Conservation (phyloP, 1,140 invertebrate species). For the Parasteatoda tepidariorum region DNA sequence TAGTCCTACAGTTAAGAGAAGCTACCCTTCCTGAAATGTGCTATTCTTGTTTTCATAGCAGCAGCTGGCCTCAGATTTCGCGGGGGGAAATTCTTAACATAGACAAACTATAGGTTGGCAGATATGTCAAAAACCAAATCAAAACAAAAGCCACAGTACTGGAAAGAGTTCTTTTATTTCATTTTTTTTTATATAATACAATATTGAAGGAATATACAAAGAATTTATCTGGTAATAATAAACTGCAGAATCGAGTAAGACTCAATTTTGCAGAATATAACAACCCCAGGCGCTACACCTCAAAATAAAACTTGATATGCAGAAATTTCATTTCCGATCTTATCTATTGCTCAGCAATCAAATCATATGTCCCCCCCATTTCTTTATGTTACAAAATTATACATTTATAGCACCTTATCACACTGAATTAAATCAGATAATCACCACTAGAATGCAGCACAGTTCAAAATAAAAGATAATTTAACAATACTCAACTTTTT, state of each 20-base stretch:
- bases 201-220: constrained; percentile 56
- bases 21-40: too few species aligned
- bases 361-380: too few species aligned
- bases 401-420: constrained; percentile 54
- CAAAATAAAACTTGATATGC: constrained; percentile 58
- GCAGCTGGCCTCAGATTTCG: too few species aligned
- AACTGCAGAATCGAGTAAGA: constrained; percentile 43
- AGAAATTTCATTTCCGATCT: constrained; percentile 34
- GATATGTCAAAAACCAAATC: too few species aligned
- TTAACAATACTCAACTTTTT: too few species aligned
- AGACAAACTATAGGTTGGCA: too few species aligned
- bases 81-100: too few species aligned
- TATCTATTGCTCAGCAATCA: constrained; percentile 52
- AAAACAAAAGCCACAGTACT: constrained; percentile 24
- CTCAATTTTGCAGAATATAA: constrained; percentile 38
- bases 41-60: too few species aligned
- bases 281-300: constrained; percentile 49
- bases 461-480: too few species aligned
- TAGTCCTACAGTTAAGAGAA: too few species aligned
- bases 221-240: constrained; percentile 44
- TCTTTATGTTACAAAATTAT: constrained; percentile 32
- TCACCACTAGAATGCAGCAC: background rate
- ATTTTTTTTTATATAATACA: constrained; percentile 57
- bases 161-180: constrained; percentile 51
- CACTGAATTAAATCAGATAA: constrained; percentile 45